Evolutionary conservation across 2,113 vertebrate genomes (phyloP), one percentile per base, ranked within the genome.

Genomic region (Centropristis striata): DNA sequence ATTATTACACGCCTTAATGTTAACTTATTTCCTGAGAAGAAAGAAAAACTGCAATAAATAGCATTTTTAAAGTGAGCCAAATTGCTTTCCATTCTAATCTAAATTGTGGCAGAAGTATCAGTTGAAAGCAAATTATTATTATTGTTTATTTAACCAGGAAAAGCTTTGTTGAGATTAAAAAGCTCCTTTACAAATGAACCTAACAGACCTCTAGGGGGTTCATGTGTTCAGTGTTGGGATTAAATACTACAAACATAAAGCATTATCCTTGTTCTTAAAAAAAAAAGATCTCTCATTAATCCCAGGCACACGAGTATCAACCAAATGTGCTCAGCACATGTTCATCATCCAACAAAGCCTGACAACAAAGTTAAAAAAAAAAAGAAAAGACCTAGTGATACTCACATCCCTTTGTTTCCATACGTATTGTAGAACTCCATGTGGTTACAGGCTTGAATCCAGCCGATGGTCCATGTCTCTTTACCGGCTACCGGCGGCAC

Each of bases 391-490:
- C 21, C 4, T n/a, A n/a, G 0, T 15, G 9, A 46, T 92, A 99
- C 98, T 99, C 88, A 99, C 98, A 97, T 98, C 88, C 98, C 98
- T 90, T 96, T 97, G 13, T 96, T 95, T 61, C 98, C 97, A 0
- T 99, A 99, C 54, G 96, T 96, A 84, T 99, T 99, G 96, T 97
- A 97, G 88, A 99, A 99, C 92, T 98, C 97, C 98, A 99, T 99
- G 93, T 99, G 97, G 92, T 97, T 98, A 86, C 98, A 99, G 0
- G 98, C 98, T 92, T 99, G 98, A 53, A 99, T 99, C 98, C 98
- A 99, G 73, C 98, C 98, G 44, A 99, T 96, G 5, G 96, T 95
- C 98, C 98, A 99, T 14, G 97, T 99, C 94, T 99, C 98, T 76
- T 96, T 97, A 55, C 90, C 94, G 91, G 97, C 92, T 18, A 99